Conservation (phyloP, 2,888 invertebrate genomes). For the Diarsia dahlii region DNA sequence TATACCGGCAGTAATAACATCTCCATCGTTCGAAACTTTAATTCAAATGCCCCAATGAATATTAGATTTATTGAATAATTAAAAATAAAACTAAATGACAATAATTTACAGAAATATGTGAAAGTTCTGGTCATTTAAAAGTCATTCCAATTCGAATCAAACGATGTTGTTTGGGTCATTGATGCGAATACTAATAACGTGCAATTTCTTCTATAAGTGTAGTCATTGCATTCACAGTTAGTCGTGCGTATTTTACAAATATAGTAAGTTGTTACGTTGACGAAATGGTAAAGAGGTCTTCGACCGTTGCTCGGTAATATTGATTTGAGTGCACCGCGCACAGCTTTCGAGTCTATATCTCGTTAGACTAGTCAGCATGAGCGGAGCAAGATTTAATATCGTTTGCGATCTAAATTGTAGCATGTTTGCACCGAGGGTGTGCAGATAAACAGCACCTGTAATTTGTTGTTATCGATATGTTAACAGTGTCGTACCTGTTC, state of each 20-base stretch:
- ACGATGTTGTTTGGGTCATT: constrained; percentile 61
- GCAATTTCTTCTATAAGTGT: constrained; percentile 67
- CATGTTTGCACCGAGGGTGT: constrained; percentile 71
- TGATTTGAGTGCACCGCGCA: constrained; percentile 70
- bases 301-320: constrained; percentile 74
- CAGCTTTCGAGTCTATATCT: constrained; percentile 78
- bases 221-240: constrained; percentile 72
- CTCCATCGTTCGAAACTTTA: constrained; percentile 26
- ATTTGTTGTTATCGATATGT: constrained; percentile 88
- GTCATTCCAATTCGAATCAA: constrained; percentile 49
- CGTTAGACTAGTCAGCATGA: constrained; percentile 73
- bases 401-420: constrained; percentile 75
- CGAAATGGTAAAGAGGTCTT: constrained; percentile 78
- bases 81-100: constrained; percentile 52
- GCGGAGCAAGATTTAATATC: constrained; percentile 73
- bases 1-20: constrained; percentile 32
- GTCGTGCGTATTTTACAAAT: constrained; percentile 73
- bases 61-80: constrained; percentile 48
- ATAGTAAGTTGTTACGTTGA: constrained; percentile 65
- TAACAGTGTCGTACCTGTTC: constrained; percentile 90
- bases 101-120: constrained; percentile 65
- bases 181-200: constrained; percentile 69
- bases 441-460: constrained; percentile 82
- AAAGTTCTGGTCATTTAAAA: constrained; percentile 67
- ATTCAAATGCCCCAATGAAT: constrained; percentile 51